Conservation (phyloP, 2,113 vertebrate species). For the Dolichallabes microphthalmus region DNA sequence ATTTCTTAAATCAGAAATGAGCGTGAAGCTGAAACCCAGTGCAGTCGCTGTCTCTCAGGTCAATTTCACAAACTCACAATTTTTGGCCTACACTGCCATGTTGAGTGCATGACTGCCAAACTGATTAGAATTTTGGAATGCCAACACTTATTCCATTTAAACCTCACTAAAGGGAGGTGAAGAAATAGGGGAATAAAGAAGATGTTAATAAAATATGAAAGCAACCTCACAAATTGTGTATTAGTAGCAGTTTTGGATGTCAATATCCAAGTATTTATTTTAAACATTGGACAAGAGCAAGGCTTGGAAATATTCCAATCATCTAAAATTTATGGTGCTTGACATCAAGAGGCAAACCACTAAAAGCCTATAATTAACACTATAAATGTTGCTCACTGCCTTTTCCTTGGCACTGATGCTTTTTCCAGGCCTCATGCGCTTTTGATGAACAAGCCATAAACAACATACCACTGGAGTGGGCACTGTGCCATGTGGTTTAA, state of each 20-base stretch:
- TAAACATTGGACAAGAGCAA: neutral
- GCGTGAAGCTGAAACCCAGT: neutral
- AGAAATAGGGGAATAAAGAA: neutral
- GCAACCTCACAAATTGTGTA: neutral
- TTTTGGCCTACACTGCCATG: neutral
- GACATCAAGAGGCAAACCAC: neutral
- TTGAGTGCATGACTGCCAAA: neutral
- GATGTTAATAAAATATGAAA: neutral
- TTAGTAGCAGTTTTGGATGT: neutral
- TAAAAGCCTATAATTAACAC: neutral
- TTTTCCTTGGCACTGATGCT: neutral
- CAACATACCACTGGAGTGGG: constrained; percentile 18
- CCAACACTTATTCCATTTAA: constrained; percentile 28
- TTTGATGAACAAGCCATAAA: constrained; percentile 19
- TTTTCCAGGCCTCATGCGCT: neutral
- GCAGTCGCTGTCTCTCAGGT: neutral
- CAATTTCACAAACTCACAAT: neutral
- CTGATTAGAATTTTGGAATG: constrained; percentile 55
- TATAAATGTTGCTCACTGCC: constrained; percentile 5
- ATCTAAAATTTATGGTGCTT: neutral
- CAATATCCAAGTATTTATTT: neutral
- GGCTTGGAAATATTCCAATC: neutral
- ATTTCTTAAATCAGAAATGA: neutral
- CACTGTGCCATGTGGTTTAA: constrained; percentile 22
- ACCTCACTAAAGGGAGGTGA: neutral